Evolutionary conservation across 1,140 invertebrate species (phyloP).

Genomic region (Drosophila oshimai): DNA sequence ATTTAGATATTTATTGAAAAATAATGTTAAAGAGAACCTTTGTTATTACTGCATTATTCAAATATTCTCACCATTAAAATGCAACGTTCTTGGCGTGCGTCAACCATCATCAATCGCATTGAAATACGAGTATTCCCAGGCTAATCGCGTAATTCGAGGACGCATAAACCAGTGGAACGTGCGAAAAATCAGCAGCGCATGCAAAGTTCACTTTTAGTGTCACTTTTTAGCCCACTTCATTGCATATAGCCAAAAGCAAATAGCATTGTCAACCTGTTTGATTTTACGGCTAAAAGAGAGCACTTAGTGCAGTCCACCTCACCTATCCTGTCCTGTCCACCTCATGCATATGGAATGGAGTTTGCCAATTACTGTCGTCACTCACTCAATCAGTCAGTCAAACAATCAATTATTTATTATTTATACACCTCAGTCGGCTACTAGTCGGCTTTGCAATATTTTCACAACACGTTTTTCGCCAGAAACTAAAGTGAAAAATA

Average conservation of each 20-base stretch:
- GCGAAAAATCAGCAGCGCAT: slow-evolving; percentile 16
- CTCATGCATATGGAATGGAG: slow-evolving; percentile 30
- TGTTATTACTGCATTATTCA: neutral
- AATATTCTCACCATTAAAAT: neutral
- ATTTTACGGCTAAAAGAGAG: slow-evolving; percentile 20
- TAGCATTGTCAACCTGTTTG: slow-evolving; percentile 38
- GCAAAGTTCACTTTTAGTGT: slow-evolving; percentile 14
- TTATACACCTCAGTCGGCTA: slow-evolving; percentile 11
- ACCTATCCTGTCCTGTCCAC: too few relatives aligned
- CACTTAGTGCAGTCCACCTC: slow-evolving; percentile 5
- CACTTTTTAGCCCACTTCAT: slow-evolving; percentile 1
- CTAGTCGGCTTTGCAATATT: slow-evolving; percentile 19
- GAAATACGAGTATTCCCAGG: neutral
- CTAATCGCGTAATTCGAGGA: slow-evolving; percentile 2
- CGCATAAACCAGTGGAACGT: slow-evolving; percentile 26
- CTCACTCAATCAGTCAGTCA: slow-evolving; percentile 38
- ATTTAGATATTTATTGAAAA: too few relatives aligned
- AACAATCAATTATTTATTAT: slow-evolving; percentile 45
- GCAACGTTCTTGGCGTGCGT: neutral
- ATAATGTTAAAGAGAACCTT: too few relatives aligned
- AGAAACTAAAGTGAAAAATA: neutral
- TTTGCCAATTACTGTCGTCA: slow-evolving; percentile 47
- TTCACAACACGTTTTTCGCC: slow-evolving; percentile 22
- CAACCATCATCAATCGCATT: neutral
- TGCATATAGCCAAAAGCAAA: slow-evolving; percentile 19